phyloP scores from a whole-genome alignment of 2,113 vertebrate genomes.

The Malurus elegans region DNA sequence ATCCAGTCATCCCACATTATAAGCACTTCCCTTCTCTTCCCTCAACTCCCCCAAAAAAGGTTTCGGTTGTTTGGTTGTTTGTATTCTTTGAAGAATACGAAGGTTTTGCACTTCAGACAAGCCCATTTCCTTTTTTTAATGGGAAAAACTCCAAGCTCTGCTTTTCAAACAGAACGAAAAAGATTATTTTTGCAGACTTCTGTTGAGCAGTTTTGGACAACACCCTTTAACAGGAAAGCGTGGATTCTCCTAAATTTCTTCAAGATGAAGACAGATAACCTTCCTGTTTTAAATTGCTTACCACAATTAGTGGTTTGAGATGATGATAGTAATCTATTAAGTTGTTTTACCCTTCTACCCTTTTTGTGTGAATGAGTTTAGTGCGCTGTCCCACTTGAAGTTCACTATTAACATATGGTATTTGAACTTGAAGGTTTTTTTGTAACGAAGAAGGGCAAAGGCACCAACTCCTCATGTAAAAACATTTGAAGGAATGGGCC shows the following conservation, averaged over 20 bases:
- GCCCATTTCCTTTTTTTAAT: constrained; percentile 74
- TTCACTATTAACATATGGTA: rapidly evolving
- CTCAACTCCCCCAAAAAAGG: not conserved
- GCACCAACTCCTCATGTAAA: not conserved
- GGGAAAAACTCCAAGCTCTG: constrained; percentile 72
- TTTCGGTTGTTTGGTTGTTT: constrained; percentile 38
- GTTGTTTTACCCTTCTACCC: constrained; percentile 70
- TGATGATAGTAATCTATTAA: constrained; percentile 60
- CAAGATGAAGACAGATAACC: constrained; percentile 85
- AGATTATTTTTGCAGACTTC: constrained; percentile 89
- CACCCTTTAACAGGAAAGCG: constrained; percentile 90
- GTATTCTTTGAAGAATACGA: constrained; percentile 41
- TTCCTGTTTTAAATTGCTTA: constrained; percentile 74
- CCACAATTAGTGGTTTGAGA: constrained; percentile 71
- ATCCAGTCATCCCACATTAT: not conserved
- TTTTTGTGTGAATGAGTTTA: constrained; percentile 13
- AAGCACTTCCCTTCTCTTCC: not conserved
- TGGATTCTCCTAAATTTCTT: constrained; percentile 83
- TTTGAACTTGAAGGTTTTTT: not conserved
- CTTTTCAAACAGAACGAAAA: constrained; percentile 77
- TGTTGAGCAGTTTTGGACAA: constrained; percentile 79
- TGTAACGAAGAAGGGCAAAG: not conserved
- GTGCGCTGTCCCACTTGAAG: not conserved
- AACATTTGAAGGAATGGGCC: not conserved
- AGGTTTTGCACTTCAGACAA: constrained; percentile 54